Conservation (phyloP, 1,140 invertebrate species). For the Lineus longissimus region DNA sequence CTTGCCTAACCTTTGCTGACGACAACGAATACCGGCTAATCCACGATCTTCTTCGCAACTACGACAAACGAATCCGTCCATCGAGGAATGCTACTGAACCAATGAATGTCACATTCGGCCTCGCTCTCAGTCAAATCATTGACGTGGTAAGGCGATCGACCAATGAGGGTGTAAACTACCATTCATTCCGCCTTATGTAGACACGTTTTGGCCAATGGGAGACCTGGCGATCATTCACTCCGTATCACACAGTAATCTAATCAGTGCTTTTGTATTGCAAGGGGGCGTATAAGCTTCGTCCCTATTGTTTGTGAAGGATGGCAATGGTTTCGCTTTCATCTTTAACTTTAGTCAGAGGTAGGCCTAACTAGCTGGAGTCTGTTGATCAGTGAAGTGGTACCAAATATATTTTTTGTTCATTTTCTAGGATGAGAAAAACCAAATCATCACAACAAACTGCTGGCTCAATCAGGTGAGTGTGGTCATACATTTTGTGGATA, state of each 20-base stretch:
- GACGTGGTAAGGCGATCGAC: constrained; percentile 79
- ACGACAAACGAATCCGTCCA: constrained; percentile 95
- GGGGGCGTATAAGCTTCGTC: neutral
- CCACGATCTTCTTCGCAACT: constrained; percentile 86
- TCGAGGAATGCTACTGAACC: constrained; percentile 94
- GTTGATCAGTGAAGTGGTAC: too few species aligned
- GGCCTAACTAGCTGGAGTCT: too few species aligned
- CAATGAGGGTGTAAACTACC: too few species aligned
- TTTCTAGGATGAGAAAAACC: constrained; percentile 48
- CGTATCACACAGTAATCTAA: too few species aligned
- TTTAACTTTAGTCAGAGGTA: too few species aligned
- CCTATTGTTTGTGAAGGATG: too few species aligned
- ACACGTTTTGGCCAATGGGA: neutral
- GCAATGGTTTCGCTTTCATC: too few species aligned
- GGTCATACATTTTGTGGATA: too few species aligned
- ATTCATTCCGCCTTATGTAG: neutral
- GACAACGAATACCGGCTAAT: constrained; percentile 89
- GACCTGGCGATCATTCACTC: neutral
- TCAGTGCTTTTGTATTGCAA: neutral
- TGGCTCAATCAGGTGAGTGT: constrained; percentile 43
- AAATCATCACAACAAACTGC: constrained; percentile 50
- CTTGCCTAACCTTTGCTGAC: constrained; percentile 21
- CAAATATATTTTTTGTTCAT: constrained; percentile 13
- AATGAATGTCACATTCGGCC: constrained; percentile 92
- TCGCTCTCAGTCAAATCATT: constrained; percentile 98